Percentiles rank a stretch among this genome's conserved stretches.
Evolutionary conservation across 2,888 invertebrate genomes (phyloP).

Genomic region (Frankliniella fusca): DNA sequence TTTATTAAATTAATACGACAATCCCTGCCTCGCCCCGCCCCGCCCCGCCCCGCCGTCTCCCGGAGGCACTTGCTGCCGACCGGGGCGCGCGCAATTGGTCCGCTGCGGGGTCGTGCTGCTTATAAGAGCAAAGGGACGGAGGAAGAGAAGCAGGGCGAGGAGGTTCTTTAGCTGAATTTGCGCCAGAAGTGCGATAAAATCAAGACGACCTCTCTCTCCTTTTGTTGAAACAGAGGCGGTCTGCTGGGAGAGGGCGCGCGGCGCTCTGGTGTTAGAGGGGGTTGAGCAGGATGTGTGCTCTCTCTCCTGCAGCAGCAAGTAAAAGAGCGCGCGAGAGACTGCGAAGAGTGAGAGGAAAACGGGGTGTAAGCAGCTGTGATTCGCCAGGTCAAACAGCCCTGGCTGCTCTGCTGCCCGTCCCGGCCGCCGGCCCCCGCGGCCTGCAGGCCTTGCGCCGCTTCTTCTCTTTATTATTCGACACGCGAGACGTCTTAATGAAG

Average conservation of each 20-base stretch:
- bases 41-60: background rate
- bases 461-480: no score
- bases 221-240: conserved; percentile 1
- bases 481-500: no score
- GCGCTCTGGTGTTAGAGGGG: background rate
- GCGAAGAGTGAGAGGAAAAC: no score
- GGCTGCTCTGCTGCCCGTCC: no score
- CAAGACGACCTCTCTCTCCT: background rate
- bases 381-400: no score
- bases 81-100: background rate
- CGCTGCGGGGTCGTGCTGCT: conserved; percentile 2
- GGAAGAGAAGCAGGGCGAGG: background rate
- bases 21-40: background rate
- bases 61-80: no score
- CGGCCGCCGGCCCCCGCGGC: no score
- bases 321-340: no score
- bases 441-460: no score
- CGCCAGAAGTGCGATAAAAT: conserved; percentile 26
- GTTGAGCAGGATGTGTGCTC: background rate
- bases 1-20: background rate
- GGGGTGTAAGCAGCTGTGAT: no score
- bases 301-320: no score
- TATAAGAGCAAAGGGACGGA: background rate
- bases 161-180: conserved; percentile 8
- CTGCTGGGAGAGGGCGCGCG: background rate